Evolutionary conservation across 92 coral and sea anemone species (phyloP), one percentile per base, ranked within the genome.

Genomic region (Ricordea florida): DNA sequence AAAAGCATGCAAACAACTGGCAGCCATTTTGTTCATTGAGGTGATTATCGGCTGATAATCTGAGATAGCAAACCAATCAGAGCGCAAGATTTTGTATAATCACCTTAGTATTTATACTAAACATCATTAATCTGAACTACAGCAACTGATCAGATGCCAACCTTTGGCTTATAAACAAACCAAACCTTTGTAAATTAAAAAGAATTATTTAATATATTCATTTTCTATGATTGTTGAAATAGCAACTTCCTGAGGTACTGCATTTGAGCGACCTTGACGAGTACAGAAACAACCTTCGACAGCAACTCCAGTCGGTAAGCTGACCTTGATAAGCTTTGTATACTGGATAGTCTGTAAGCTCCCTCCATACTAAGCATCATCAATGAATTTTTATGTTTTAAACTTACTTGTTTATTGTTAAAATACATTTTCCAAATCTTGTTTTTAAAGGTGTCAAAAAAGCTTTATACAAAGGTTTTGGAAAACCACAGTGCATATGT

Each of bases 401-500:
- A 20, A 25, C 14, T 10, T 45, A 3, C 10, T 26, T 21, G n/a
- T n/a, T 30, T 13, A 13, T 33, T 28, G 46, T 0, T 21, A 6
- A 23, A 21, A 4, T 34, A 5, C 24, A n/a, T 20, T 11, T 60
- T 22, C 38, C 11, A 26, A 2, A 15, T 58, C 10, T 17, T 32
- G 42, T 67, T 32, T n/a, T n/a, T n/a, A n/a, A n/a, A 94, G 98
- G 92, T 94, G 49, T 94, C 98, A 35, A 94, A 94, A 59, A 92
- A 93, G 59, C 81, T 94, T 0, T 94, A 94, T 62, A 94, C 89
- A 27, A 94, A 92, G 68, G 98, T 94, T 42, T 53, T 94, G 52
- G 98, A 94, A 45, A 94, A 94, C 32, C 97, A 94, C 79, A 88
- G 86, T 71, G 97, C 93, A 1, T 94, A 92, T 82, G 97, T 92